Conservation (phyloP, 2,797 vertebrate species). For the Taeniopygia guttata region DNA sequence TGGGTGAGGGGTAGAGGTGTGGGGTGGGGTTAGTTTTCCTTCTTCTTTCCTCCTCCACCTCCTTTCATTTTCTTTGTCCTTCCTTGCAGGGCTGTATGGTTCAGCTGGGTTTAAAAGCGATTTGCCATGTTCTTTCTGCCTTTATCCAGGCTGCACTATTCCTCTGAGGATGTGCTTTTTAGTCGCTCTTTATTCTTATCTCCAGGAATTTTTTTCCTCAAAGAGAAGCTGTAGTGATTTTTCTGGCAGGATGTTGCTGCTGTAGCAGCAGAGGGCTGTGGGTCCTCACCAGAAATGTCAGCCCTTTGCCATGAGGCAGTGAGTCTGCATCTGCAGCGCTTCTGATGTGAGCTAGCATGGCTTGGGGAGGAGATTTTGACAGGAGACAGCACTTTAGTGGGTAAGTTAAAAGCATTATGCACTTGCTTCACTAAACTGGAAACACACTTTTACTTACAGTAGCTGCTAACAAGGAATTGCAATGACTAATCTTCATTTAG, state of each 20-base stretch:
- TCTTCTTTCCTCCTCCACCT: neutral
- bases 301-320: neutral
- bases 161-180: neutral
- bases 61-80: neutral
- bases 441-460: neutral
- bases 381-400: conserved; percentile 6
- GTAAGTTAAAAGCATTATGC: conserved; percentile 42
- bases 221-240: neutral
- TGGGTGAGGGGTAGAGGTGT: neutral
- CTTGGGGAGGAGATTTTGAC: conserved; percentile 11
- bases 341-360: neutral
- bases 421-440: conserved; percentile 38
- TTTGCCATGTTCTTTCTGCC: neutral
- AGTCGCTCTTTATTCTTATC: conserved; percentile 13
- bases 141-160: neutral
- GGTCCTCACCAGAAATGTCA: conserved; percentile 13
- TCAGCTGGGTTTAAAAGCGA: neutral
- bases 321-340: neutral
- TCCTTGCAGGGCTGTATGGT: neutral
- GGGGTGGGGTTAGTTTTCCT: no score
- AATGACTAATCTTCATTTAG: neutral
- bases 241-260: neutral
- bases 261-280: neutral
- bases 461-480: neutral
- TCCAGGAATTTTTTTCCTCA: neutral